Conservation (phyloP, 2,888 invertebrate genomes). For the Stegana nigrithorax region DNA sequence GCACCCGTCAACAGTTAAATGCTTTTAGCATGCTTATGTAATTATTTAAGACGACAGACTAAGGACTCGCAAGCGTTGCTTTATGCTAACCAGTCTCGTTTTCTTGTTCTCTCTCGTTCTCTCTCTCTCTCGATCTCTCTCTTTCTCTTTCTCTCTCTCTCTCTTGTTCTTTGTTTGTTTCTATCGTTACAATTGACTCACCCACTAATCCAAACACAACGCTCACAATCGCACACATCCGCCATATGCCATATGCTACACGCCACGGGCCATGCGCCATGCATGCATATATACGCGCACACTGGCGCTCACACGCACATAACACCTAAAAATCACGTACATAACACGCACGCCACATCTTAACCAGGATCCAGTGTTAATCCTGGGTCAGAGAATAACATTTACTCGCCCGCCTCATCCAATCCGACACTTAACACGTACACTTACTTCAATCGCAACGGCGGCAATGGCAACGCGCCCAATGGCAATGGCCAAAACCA, state of each 20-base stretch:
- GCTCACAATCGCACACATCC: too few relatives aligned
- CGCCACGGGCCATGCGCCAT: too few relatives aligned
- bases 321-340: background rate
- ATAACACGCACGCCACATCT: conserved; percentile 1
- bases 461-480: conserved; percentile 36
- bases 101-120: conserved; percentile 26
- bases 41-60: too few relatives aligned
- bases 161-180: conserved; percentile 3
- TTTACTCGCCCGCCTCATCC: conserved; percentile 59
- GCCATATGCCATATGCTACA: too few relatives aligned
- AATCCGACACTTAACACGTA: conserved; percentile 65
- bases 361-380: conserved; percentile 66
- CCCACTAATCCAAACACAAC: too few relatives aligned
- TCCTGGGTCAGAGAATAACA: conserved; percentile 66
- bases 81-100: too few relatives aligned
- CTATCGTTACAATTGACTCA: conserved; percentile 10
- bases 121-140: conserved; percentile 22
- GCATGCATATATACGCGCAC: background rate
- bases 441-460: conserved; percentile 52
- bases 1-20: too few relatives aligned
- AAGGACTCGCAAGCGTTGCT: too few relatives aligned
- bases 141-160: conserved; percentile 19
- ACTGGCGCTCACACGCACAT: background rate
- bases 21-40: too few relatives aligned
- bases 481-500: conserved; percentile 32